phyloP scores from a whole-genome alignment of 2,888 invertebrate genomes.

The Acholoe squamosa region DNA sequence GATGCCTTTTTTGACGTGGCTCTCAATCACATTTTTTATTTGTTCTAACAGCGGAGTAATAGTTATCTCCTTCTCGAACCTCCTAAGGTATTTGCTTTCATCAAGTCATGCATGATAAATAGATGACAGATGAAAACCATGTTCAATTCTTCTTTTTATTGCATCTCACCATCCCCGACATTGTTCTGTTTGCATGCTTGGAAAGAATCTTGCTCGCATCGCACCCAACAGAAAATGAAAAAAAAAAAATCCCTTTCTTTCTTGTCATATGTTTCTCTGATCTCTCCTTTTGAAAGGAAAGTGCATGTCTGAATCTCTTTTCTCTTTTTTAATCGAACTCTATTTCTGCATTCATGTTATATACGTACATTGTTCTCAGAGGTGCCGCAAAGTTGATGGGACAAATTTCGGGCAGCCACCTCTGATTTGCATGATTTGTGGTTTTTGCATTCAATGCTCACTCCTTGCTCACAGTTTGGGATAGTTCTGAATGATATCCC shows the following conservation, averaged over 20 bases:
- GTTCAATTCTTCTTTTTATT: conserved; percentile 32
- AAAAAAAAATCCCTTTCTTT: neutral
- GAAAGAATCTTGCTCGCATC: conserved; percentile 22
- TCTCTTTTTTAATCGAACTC: neutral
- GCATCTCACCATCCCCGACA: neutral
- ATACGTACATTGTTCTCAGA: neutral
- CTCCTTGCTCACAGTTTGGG: neutral
- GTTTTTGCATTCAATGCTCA: neutral
- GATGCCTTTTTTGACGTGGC: neutral
- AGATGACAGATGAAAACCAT: conserved; percentile 47
- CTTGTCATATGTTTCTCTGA: neutral
- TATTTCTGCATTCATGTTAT: neutral
- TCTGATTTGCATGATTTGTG: conserved; percentile 10
- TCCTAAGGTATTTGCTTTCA: conserved; percentile 61
- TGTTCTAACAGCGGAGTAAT: conserved; percentile 57
- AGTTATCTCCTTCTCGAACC: conserved; percentile 60
- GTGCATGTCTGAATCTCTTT: neutral
- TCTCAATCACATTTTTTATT: conserved; percentile 5
- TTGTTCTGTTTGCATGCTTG: conserved; percentile 16
- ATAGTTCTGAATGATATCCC: neutral
- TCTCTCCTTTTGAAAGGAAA: neutral
- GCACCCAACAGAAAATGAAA: neutral
- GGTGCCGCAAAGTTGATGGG: neutral
- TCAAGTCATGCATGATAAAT: conserved; percentile 54
- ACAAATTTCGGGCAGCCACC: neutral